A percentile compares a stretch with the other conserved stretches of the same genome.
Evolutionary conservation across 1,140 invertebrate genomes (phyloP).

Genomic region (Cydia fagiglandana): DNA sequence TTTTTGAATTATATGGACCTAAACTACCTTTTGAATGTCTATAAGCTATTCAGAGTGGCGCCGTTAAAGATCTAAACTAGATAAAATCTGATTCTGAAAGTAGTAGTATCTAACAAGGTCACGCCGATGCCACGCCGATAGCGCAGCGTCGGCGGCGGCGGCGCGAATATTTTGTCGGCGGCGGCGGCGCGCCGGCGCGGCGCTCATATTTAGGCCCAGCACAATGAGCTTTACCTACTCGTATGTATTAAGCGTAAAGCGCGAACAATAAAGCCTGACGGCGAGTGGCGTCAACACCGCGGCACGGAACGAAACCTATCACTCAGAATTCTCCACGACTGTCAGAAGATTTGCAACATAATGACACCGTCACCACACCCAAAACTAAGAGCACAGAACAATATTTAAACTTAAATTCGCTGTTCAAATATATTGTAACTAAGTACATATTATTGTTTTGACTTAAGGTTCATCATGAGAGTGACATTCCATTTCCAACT

Average conservation of each 20-base stretch:
- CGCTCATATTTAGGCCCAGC: too few species aligned
- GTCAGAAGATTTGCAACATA: constrained; percentile 69
- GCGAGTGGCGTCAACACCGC: constrained; percentile 46
- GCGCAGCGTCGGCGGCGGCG: too few species aligned
- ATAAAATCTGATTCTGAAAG: too few species aligned
- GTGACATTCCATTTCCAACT: too few species aligned
- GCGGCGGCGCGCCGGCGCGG: too few species aligned
- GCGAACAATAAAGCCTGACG: constrained; percentile 40
- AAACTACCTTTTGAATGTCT: too few species aligned
- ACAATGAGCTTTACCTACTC: constrained; percentile 22
- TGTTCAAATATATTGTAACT: constrained; percentile 13
- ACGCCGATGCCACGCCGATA: too few species aligned
- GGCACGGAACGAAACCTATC: constrained; percentile 64
- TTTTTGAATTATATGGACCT: too few species aligned
- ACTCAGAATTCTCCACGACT: constrained; percentile 66
- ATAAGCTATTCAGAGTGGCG: too few species aligned
- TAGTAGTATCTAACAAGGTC: too few species aligned
- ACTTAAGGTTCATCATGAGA: background rate
- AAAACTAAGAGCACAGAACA: background rate
- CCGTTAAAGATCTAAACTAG: too few species aligned
- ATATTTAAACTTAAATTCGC: background rate
- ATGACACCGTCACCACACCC: constrained; percentile 40
- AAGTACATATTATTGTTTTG: background rate
- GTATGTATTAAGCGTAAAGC: constrained; percentile 34
- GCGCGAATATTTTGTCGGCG: too few species aligned